phyloP scores from a whole-genome alignment of 2,113 vertebrate species.

The Saccopteryx leptura region DNA sequence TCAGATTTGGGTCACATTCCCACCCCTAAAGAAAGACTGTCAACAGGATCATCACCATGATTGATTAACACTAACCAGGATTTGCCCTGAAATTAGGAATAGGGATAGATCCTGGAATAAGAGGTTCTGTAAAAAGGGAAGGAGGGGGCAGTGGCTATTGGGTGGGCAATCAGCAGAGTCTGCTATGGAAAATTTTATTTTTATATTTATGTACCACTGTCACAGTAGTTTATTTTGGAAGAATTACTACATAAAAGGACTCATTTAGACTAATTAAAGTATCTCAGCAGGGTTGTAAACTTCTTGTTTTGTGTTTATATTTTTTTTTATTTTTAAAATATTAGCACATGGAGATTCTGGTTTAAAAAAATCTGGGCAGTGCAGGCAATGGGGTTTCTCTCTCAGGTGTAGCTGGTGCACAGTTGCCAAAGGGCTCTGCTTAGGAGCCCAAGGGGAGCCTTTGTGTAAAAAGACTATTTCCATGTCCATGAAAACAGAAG shows the following conservation, averaged over 20 bases:
- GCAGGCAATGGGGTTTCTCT: neutral
- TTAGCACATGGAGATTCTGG: neutral
- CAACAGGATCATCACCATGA: no score
- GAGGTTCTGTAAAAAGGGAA: neutral
- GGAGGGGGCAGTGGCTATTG: neutral
- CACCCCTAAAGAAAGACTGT: neutral
- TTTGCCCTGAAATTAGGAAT: neutral
- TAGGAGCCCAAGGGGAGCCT: neutral
- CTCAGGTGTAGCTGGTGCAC: neutral
- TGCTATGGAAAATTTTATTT: neutral
- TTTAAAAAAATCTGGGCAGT: constrained; percentile 12
- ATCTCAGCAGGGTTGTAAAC: neutral
- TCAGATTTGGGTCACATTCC: neutral
- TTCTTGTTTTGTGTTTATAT: neutral
- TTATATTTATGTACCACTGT: neutral
- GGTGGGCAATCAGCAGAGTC: neutral
- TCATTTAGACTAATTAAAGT: neutral
- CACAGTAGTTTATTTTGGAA: neutral
- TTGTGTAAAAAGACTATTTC: neutral
- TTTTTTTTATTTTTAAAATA: neutral
- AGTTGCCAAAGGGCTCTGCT: neutral
- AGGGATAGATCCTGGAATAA: neutral
- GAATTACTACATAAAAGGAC: neutral
- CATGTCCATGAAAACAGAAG: neutral
- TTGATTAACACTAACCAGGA: neutral